Evolutionary conservation across 1,140 invertebrate genomes (phyloP), one percentile per base, ranked within the genome.

Genomic region (Meloidogyne exigua): DNA sequence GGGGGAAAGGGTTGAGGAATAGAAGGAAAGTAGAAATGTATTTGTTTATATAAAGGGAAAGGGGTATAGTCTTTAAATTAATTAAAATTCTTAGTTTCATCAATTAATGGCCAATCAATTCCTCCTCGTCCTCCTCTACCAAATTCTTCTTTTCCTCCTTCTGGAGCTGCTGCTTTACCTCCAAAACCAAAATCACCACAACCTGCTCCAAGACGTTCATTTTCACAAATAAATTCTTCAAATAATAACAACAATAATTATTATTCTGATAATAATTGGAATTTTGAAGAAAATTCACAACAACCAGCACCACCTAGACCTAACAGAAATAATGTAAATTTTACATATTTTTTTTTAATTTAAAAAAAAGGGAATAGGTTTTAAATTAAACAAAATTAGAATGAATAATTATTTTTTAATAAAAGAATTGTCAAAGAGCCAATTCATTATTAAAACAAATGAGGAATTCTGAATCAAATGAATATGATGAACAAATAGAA

Each of bases 101-200:
- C 49, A 57, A 57, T 9, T 39, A 39, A 57, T 57, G 18, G 18
- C 21, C 49, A 18, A n/a, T 0, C 49, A 57, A n/a, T n/a, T 9
- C 49, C 49, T n/a, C 49, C 49, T 57, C 49, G 49, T 21, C 49
- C 49, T 7, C 49, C 49, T n/a, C 18, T 21, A n/a, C 18, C 49
- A 57, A 57, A 57, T 57, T 57, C 49, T 9, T 57, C 49, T 9
- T 57, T 57, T 57, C 49, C 49, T 57, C 10, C 49, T 57, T 18
- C 18, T n/a, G 10, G 1, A 15, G 15, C 13, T 39, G 39, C 28
- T n/a, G 49, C 49, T n/a, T n/a, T 57, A 42, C 62, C 69, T 67
- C 69, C 23, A 70, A 77, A 66, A 72, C 49, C 63, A 70, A 77
- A 44, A 32, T 76, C 25, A 71, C 75, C 21, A 62, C 75, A 63